Evolutionary conservation across 92 coral and sea anemone species (phyloP).

Genomic region (Pocillopora meandrina): DNA sequence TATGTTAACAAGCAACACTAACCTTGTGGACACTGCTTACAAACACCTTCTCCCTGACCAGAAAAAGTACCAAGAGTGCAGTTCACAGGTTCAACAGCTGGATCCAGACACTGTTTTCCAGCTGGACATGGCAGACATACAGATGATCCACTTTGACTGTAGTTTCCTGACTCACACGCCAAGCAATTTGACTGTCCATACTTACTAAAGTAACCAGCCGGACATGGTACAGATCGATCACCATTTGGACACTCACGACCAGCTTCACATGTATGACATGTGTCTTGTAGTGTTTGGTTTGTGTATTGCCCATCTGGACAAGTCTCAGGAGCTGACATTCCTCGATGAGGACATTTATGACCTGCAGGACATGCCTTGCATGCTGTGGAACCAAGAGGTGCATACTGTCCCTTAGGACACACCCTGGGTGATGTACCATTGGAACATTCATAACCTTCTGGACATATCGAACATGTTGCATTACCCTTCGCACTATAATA

Average conservation of each 20-base stretch:
- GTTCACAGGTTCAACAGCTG: slow-evolving; percentile 81
- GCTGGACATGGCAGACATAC: slow-evolving; percentile 89
- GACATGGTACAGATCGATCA: slow-evolving; percentile 80
- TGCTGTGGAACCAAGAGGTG: slow-evolving; percentile 58
- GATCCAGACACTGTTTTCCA: slow-evolving; percentile 86
- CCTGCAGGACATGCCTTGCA: slow-evolving; percentile 81
- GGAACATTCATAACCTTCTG: slow-evolving; percentile 84
- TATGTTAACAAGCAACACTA: background rate
- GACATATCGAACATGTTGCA: slow-evolving; percentile 80
- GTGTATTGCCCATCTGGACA: slow-evolving; percentile 90
- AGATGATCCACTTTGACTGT: slow-evolving; percentile 80
- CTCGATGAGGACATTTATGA: slow-evolving; percentile 74
- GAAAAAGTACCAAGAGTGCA: slow-evolving; percentile 89
- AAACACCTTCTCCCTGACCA: slow-evolving; percentile 69
- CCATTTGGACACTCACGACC: slow-evolving; percentile 82
- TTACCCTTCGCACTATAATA: slow-evolving; percentile 82
- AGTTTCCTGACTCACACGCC: slow-evolving; percentile 69
- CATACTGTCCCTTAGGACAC: slow-evolving; percentile 71
- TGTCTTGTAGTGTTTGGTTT: slow-evolving; percentile 71
- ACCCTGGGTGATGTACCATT: slow-evolving; percentile 75
- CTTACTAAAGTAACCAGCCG: slow-evolving; percentile 85
- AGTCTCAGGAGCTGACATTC: slow-evolving; percentile 79
- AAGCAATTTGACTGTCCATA: slow-evolving; percentile 86
- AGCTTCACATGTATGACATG: slow-evolving; percentile 88
- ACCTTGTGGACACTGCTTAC: slow-evolving; percentile 79